Percentiles rank a stretch among this genome's conserved stretches.
Evolutionary conservation across 2,888 invertebrate species (phyloP).

Genomic region (Bembecia ichneumoniformis): DNA sequence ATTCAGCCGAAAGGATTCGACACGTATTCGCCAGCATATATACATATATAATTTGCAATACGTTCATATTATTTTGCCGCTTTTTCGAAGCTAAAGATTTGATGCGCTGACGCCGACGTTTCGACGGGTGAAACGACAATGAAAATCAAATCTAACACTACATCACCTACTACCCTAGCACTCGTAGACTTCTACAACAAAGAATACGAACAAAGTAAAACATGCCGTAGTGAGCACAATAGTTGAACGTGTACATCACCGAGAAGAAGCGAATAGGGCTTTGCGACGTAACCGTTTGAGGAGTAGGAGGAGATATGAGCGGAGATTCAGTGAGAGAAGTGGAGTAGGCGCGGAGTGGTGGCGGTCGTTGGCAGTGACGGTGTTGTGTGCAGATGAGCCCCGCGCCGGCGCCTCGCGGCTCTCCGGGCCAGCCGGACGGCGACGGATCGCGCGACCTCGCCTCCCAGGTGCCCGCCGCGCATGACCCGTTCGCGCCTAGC

Average conservation of each 20-base stretch:
- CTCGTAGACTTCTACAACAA: not conserved
- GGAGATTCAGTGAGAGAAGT: conserved; percentile 70
- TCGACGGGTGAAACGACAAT: not conserved
- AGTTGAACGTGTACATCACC: not conserved
- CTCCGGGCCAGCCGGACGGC: conserved; percentile 54
- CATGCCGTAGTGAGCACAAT: not conserved
- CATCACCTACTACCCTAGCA: not conserved
- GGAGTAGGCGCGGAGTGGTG: conserved; percentile 51
- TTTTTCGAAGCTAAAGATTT: conserved; percentile 53
- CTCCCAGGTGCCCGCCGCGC: conserved; percentile 48
- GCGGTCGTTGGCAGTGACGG: conserved; percentile 36
- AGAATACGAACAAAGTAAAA: not conserved
- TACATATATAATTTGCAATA: conserved; percentile 52
- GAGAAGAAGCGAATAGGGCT: no score
- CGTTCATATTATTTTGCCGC: conserved; percentile 61
- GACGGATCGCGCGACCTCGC: conserved; percentile 60
- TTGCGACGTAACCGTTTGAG: no score
- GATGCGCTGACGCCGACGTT: conserved; percentile 41
- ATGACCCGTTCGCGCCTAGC: conserved; percentile 44
- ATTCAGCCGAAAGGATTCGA: conserved; percentile 8
- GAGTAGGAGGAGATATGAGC: conserved; percentile 21
- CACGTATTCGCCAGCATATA: conserved; percentile 24
- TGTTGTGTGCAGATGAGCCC: conserved; percentile 71
- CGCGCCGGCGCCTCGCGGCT: conserved; percentile 62
- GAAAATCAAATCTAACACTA: not conserved